Base-by-base conservation (phyloP, 2,888 invertebrate genomes). In the Leptinotarsa juncta region DNA sequence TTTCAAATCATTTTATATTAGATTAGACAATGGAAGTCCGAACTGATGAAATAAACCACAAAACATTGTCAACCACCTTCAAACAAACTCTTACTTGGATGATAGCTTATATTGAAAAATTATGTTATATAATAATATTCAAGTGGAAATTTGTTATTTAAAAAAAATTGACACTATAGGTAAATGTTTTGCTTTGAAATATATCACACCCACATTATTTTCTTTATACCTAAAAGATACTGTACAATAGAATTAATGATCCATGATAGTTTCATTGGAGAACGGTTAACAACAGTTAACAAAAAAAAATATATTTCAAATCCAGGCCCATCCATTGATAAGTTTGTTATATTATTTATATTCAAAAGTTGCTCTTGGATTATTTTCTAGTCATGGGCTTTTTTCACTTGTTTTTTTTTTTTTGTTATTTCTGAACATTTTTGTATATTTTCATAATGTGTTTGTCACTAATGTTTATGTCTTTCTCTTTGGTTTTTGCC, bases 401-500 rank as follows among this genome's bases (percentile, higher is more conserved):
- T 57, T 23, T 26, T 15, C 16, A 16, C 23, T 62, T 65, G 49
- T 57, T 49, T n/a, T 53, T 72, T 74, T n/a, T 49, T n/a, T 53
- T 72, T 74, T 51, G 7, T 42, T 18, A 32, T 67, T 12, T 55
- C 62, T 49, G 48, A 53, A 57, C 12, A 57, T 67, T 73, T 60
- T 48, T 70, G 65, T 70, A 51, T 67, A 74, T 68, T 72, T 71
- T 77, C 49, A 68, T 62, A 70, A 72, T 74, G 73, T 79, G 77
- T 79, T 79, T 81, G 82, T 83, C 82, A 82, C 81, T 83, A 81
- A 83, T 79, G 77, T 82, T 86, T 85, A 83, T 88, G 88, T 88
- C 87, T 88, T 88, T 88, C 88, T 88, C 88, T 88, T 88, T 88
- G 88, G 88, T 88, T 88, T 87, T 88, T 88, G 88, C 88, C 88